Evolutionary conservation across 2,888 invertebrate genomes (phyloP).

Genomic region (Hydrotaea diabolus): DNA sequence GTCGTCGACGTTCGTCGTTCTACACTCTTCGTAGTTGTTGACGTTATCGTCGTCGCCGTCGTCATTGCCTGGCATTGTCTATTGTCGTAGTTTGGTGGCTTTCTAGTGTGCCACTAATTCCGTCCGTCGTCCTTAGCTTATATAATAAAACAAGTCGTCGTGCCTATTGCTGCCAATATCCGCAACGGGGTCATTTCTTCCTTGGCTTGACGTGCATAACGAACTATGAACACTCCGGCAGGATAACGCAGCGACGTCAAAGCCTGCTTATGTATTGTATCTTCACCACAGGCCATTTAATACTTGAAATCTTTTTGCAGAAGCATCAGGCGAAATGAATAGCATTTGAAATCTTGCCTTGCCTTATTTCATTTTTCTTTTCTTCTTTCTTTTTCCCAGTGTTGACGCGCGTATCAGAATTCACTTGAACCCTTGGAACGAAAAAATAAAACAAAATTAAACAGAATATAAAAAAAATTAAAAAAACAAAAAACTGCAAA

Average conservation of each 20-base stretch:
- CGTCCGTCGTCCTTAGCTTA: neutral
- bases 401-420: slow-evolving; percentile 17
- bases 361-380: neutral
- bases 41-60: neutral
- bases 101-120: slow-evolving; percentile 5
- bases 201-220: neutral
- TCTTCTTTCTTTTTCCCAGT: neutral
- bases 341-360: neutral
- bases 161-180: neutral
- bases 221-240: neutral
- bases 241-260: neutral
- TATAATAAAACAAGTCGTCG: slow-evolving; percentile 1
- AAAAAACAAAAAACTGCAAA: slow-evolving; percentile 11
- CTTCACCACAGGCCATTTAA: slow-evolving; percentile 8
- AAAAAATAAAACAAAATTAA: neutral
- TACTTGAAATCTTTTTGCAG: neutral
- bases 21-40: neutral
- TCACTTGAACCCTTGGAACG: slow-evolving; percentile 27
- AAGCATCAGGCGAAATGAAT: neutral
- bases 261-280: neutral
- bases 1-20: neutral
- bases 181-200: neutral
- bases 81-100: neutral
- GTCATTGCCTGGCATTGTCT: neutral
- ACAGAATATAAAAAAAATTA: slow-evolving; percentile 4